A percentile compares a stretch with the other conserved stretches of the same genome.
Conservation (phyloP, 2,113 vertebrate genomes). For the Muntiacus muntjak region DNA sequence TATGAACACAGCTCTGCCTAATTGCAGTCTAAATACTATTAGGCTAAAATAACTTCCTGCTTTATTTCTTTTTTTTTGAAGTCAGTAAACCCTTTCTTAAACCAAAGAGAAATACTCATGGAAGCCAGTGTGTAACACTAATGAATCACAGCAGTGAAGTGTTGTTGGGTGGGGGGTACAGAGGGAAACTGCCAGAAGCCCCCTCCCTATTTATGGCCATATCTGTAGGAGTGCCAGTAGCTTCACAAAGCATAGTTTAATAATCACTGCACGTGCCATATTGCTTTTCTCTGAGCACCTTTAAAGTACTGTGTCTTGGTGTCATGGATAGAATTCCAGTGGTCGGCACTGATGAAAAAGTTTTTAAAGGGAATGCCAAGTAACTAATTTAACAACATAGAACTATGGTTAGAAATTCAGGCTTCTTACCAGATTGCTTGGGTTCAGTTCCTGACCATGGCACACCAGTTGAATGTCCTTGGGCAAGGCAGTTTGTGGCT, state of each 20-base stretch:
- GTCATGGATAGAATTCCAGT: not conserved
- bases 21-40: not conserved
- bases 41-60: not conserved
- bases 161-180: rapidly evolving
- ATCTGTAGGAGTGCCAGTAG: rapidly evolving
- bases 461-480: not conserved
- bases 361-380: not conserved
- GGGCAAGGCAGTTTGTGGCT: not conserved
- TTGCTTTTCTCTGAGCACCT: not conserved
- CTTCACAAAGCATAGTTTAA: not conserved
- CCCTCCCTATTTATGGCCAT: not conserved
- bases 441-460: not conserved
- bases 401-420: not conserved
- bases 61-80: not conserved
- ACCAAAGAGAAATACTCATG: not conserved
- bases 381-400: not conserved
- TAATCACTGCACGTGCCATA: rapidly evolving
- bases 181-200: not conserved
- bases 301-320: not conserved
- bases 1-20: not conserved
- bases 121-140: not conserved
- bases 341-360: not conserved
- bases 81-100: not conserved
- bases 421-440: not conserved
- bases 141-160: not conserved